Base-by-base conservation (phyloP, 2,888 invertebrate species). In the Orgyia antiqua region DNA sequence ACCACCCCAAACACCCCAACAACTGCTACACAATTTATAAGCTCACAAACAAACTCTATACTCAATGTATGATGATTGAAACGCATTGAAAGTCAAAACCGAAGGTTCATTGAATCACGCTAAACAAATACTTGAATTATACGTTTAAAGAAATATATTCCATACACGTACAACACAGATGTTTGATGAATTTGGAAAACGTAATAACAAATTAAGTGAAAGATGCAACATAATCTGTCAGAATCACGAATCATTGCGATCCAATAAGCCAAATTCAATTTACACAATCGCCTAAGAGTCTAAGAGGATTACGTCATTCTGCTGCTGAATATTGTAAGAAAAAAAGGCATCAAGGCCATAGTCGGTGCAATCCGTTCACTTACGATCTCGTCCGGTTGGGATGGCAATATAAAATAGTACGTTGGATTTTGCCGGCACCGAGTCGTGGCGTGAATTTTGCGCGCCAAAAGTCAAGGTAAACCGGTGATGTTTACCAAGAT, bases 391-490 rank as follows among this genome's bases (percentile, higher is more conserved):
- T 62, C 58, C 54, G 51, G 58, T 55, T 46, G 55, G 48, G 63
- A 57, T 63, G 60, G 47, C 50, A 53, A 56, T 57, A 64, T 49
- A 54, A 62, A 59, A 67, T 61, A 57, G 47, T 48, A 43, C 43
- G 42, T 41, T 35, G 45, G 44, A 37, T 29, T 35, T 41, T 33
- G 45, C 34, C 32, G 21, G 36, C 13, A 19, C 6, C 12, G 36
- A 31, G 19, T 6, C 24, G 38, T 31, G 45, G 24, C 13, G 13
- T 13, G 44, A 42, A 51, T 36, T 34, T 32, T 23, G 60, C 67
- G 66, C 68, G 64, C 63, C 68, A 68, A 77, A 78, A 77, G 69
- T 80, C 79, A 80, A 82, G 80, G 80, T 72, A 60, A 77, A 65
- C 79, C 60, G 62, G 70, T 70, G 45, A 29, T 52, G 52, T 56